These are phyloP conservation scores for Phengaris arion DNA, from an alignment of 2,888 invertebrate species.

Conservation along the genomic window DNA sequence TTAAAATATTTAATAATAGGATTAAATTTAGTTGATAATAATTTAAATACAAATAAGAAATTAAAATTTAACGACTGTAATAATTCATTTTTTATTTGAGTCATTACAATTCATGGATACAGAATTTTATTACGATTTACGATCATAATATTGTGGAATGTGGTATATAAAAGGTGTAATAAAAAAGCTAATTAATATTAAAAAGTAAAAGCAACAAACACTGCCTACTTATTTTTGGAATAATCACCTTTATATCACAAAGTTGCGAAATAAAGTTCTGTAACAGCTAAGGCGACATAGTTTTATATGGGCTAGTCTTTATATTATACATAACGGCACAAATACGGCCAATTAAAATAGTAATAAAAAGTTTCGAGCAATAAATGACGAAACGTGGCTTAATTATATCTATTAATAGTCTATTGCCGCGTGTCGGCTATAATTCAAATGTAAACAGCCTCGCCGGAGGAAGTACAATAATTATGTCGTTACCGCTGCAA, in stretches of 20 bases:
- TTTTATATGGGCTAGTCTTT: neutral
- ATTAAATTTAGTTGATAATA: conserved; percentile 2
- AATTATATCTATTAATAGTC: conserved; percentile 36
- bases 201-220: neutral
- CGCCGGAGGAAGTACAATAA: conserved; percentile 56
- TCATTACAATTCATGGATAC: conserved; percentile 8
- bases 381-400: conserved; percentile 24
- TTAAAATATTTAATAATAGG: conserved; percentile 18
- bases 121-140: conserved; percentile 12
- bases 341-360: conserved; percentile 20
- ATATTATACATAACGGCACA: neutral
- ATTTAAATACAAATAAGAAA: conserved; percentile 26
- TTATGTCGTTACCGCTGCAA: conserved; percentile 46
- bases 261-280: conserved; percentile 6
- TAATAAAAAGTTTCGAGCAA: conserved; percentile 21
- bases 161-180: neutral
- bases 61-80: conserved; percentile 2
- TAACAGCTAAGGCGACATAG: neutral
- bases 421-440: conserved; percentile 37
- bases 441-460: conserved; percentile 49
- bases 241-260: neutral
- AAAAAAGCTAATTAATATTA: conserved; percentile 3
- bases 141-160: conserved; percentile 3
- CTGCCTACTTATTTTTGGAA: neutral
- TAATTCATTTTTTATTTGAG: conserved; percentile 9